phyloP scores from a whole-genome alignment of 2,797 vertebrate species.

The Leucoraja ocellata region DNA sequence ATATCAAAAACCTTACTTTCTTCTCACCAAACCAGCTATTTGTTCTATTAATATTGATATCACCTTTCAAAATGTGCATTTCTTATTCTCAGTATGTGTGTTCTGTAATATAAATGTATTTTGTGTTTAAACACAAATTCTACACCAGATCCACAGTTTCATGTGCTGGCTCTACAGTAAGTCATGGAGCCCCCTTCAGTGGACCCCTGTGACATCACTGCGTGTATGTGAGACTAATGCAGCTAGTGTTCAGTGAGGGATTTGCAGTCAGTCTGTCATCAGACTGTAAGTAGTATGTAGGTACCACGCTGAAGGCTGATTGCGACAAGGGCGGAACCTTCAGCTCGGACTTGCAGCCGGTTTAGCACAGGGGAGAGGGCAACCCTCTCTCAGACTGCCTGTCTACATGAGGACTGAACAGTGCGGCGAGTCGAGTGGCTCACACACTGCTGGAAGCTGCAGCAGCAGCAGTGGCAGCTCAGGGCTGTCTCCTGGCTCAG shows the following conservation, averaged over 20 bases:
- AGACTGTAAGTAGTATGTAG: conserved; percentile 48
- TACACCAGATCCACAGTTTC: too few relatives aligned
- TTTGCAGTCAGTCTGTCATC: conserved; percentile 47
- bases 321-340: conserved; percentile 42
- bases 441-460: conserved; percentile 72
- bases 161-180: conserved; percentile 26
- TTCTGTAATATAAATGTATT: not conserved
- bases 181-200: conserved; percentile 56
- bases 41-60: not conserved
- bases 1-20: not conserved
- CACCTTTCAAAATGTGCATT: not conserved
- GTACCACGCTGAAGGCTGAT: conserved; percentile 41
- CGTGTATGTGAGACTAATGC: conserved; percentile 47
- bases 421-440: conserved; percentile 71
- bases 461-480: conserved; percentile 72
- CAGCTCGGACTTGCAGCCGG: conserved; percentile 39
- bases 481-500: conserved; percentile 76
- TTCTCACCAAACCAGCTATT: not conserved
- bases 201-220: conserved; percentile 75
- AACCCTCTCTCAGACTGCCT: conserved; percentile 38
- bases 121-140: too few relatives aligned
- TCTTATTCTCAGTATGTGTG: too few relatives aligned
- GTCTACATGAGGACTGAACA: conserved; percentile 75
- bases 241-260: conserved; percentile 40
- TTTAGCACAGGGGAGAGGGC: not conserved